Conservation (phyloP, 2,113 vertebrate species). For the Gambusia affinis region DNA sequence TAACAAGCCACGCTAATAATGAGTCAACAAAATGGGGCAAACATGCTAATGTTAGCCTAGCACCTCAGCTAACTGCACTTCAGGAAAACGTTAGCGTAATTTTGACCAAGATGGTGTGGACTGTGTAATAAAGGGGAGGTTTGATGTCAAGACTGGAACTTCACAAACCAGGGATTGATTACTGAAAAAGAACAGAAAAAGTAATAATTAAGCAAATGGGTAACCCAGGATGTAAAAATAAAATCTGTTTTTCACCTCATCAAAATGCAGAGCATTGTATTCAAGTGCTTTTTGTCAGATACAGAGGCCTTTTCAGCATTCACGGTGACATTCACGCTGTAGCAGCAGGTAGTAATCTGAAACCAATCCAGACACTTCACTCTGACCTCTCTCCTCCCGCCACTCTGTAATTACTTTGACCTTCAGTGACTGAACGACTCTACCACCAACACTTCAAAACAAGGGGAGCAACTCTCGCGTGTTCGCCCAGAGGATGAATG, state of each 20-base stretch:
- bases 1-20: not conserved
- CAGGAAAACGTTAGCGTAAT: not conserved
- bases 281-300: not conserved
- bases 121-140: not conserved
- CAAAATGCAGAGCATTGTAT: not conserved
- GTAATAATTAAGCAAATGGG: not conserved
- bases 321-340: slow-evolving; percentile 21
- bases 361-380: slow-evolving; percentile 41
- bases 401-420: slow-evolving; percentile 77
- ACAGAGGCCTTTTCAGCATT: not conserved
- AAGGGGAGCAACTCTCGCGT: slow-evolving; percentile 10
- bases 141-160: not conserved
- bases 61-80: not conserved
- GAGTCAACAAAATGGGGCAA: not conserved
- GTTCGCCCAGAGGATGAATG: slow-evolving; percentile 42
- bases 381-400: slow-evolving; percentile 45
- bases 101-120: not conserved
- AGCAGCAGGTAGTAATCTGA: slow-evolving; percentile 54
- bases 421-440: slow-evolving; percentile 37
- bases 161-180: not conserved
- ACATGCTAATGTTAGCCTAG: not conserved
- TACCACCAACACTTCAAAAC: slow-evolving; percentile 59
- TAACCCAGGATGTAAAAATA: not conserved
- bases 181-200: not conserved
- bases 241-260: not conserved